phyloP scores from a whole-genome alignment of 1,140 invertebrate genomes.

The Cotesia vestalis region DNA sequence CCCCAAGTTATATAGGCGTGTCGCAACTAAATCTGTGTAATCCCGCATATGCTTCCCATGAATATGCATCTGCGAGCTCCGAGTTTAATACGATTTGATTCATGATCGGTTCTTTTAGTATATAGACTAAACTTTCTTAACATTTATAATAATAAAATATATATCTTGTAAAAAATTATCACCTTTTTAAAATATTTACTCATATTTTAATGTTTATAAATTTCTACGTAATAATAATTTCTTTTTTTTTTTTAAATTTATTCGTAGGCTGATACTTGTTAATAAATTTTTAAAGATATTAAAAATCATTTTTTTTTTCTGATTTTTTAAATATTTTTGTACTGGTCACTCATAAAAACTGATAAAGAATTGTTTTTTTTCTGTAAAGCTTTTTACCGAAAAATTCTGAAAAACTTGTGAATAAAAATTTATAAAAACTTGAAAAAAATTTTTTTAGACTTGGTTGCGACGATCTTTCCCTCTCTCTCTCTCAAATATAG shows the following conservation, averaged over 20 bases:
- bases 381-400: too few relatives aligned
- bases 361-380: too few relatives aligned
- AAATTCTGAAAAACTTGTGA: too few relatives aligned
- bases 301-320: too few relatives aligned
- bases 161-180: constrained; percentile 7
- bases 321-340: too few relatives aligned
- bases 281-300: not conserved
- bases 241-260: too few relatives aligned
- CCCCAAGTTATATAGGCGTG: constrained; percentile 32
- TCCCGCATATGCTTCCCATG: constrained; percentile 61
- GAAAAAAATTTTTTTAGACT: too few relatives aligned
- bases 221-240: not conserved
- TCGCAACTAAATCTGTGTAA: constrained; percentile 51
- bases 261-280: too few relatives aligned
- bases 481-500: too few relatives aligned
- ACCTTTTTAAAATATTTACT: not conserved
- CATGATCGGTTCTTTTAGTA: constrained; percentile 49
- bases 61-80: constrained; percentile 62
- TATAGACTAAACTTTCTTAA: constrained; percentile 11
- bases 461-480: too few relatives aligned
- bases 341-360: too few relatives aligned
- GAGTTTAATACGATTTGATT: constrained; percentile 62
- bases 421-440: too few relatives aligned
- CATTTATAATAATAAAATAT: constrained; percentile 21
- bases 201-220: not conserved